These are phyloP conservation scores for Lithophane semibrunnea DNA, from an alignment of 2,888 invertebrate species.

Conservation along the genomic window DNA sequence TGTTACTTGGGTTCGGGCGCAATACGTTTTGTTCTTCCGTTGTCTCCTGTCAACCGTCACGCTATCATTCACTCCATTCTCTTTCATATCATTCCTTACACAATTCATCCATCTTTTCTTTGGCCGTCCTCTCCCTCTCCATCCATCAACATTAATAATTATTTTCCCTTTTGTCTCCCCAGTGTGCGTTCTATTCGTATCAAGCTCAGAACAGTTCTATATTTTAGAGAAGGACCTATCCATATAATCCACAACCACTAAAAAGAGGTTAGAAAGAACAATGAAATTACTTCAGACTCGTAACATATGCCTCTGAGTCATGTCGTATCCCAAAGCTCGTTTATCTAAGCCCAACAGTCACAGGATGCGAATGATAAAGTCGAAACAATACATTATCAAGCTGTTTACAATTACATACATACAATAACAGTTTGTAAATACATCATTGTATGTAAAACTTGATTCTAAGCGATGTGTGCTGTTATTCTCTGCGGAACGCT, in stretches of 20 bases:
- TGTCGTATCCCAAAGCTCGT: constrained; percentile 38
- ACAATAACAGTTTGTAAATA: constrained; percentile 49
- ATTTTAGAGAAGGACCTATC: neutral
- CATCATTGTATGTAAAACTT: constrained; percentile 63
- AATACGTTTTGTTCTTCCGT: no score
- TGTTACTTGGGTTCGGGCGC: no score
- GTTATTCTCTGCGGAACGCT: constrained; percentile 37
- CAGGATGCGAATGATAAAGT: constrained; percentile 63
- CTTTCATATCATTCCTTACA: no score
- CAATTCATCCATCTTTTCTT: no score
- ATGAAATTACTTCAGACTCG: constrained; percentile 6
- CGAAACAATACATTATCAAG: constrained; percentile 56
- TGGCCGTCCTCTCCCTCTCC: no score
- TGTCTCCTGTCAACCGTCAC: no score
- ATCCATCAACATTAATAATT: no score
- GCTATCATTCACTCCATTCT: no score
- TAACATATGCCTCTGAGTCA: constrained; percentile 18
- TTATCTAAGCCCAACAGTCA: constrained; percentile 50
- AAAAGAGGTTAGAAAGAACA: constrained; percentile 17
- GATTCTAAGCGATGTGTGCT: constrained; percentile 42
- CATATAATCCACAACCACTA: no score
- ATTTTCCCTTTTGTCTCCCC: no score
- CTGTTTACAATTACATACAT: constrained; percentile 40
- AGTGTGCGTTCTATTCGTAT: neutral
- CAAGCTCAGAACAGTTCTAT: neutral